phyloP scores from a whole-genome alignment of 2,797 vertebrate species.

The Varecia variegata region DNA sequence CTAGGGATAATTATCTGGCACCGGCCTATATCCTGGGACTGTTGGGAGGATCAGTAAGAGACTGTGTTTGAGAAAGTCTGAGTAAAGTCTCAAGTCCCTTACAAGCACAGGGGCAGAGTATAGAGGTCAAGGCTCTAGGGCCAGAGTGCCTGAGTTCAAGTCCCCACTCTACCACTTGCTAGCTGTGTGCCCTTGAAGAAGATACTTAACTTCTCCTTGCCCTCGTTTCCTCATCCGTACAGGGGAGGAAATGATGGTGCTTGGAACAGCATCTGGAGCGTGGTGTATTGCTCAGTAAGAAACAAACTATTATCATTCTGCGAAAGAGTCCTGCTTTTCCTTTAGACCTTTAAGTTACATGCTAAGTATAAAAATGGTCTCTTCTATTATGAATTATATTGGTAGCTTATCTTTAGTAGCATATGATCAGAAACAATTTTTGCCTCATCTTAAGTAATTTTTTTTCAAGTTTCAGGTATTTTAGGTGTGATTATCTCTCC shows the following conservation, averaged over 20 bases:
- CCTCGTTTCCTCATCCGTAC: not conserved
- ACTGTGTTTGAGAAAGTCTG: not conserved
- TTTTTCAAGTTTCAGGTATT: constrained; percentile 47
- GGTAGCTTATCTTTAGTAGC: constrained; percentile 45
- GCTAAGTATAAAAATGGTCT: constrained; percentile 39
- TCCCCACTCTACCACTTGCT: not conserved
- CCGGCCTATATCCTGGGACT: not conserved
- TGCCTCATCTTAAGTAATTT: constrained; percentile 25
- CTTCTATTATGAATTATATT: constrained; percentile 1
- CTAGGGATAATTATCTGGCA: not conserved
- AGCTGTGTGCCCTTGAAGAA: not conserved
- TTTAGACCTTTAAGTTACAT: constrained; percentile 21
- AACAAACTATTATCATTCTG: not conserved
- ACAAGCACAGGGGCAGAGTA: not conserved
- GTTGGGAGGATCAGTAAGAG: not conserved
- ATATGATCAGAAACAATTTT: constrained; percentile 55
- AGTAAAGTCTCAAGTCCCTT: not conserved
- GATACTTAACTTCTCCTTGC: not conserved
- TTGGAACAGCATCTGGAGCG: not conserved
- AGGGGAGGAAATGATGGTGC: not conserved
- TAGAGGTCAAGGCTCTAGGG: not conserved
- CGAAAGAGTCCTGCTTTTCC: not conserved
- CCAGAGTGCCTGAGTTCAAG: not conserved
- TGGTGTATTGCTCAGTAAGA: not conserved
- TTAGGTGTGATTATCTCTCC: constrained; percentile 25